phyloP scores from a whole-genome alignment of 2,888 invertebrate species.

The Petrophora chlorosata region DNA sequence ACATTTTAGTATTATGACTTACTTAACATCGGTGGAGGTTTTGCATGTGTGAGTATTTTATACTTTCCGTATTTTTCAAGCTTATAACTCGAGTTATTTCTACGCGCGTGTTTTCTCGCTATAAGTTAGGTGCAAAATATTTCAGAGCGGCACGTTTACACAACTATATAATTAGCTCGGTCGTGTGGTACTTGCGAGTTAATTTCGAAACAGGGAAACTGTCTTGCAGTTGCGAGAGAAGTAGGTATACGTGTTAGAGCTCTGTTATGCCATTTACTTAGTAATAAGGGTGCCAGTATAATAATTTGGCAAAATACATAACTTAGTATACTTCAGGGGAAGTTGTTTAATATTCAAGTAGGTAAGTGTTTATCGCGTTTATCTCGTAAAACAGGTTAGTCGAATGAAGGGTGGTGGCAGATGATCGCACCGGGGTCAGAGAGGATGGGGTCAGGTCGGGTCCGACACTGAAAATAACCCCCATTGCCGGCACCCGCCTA shows the following conservation, averaged over 20 bases:
- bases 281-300: slow-evolving; percentile 49
- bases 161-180: slow-evolving; percentile 32
- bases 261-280: slow-evolving; percentile 44
- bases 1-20: slow-evolving; percentile 34
- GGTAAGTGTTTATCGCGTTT: slow-evolving; percentile 64
- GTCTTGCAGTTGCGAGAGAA: slow-evolving; percentile 46
- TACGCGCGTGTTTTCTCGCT: slow-evolving; percentile 3
- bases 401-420: slow-evolving; percentile 67
- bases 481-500: slow-evolving; percentile 50
- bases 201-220: slow-evolving; percentile 50
- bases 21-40: slow-evolving; percentile 22
- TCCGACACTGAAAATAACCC: slow-evolving; percentile 67
- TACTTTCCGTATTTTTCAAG: slow-evolving; percentile 14
- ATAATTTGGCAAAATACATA: slow-evolving; percentile 58
- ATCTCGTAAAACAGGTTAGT: slow-evolving; percentile 73
- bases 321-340: slow-evolving; percentile 51
- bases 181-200: slow-evolving; percentile 40
- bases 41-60: slow-evolving; percentile 2
- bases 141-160: slow-evolving; percentile 17
- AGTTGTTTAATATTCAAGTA: slow-evolving; percentile 59
- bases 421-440: slow-evolving; percentile 71
- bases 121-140: slow-evolving; percentile 11
- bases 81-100: slow-evolving; percentile 7
- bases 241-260: slow-evolving; percentile 48
- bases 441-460: slow-evolving; percentile 70